Percentiles rank a stretch among this genome's conserved stretches.
phyloP scores from a whole-genome alignment of 35 echinoderm and acorn worm species.

The Anneissia japonica region DNA sequence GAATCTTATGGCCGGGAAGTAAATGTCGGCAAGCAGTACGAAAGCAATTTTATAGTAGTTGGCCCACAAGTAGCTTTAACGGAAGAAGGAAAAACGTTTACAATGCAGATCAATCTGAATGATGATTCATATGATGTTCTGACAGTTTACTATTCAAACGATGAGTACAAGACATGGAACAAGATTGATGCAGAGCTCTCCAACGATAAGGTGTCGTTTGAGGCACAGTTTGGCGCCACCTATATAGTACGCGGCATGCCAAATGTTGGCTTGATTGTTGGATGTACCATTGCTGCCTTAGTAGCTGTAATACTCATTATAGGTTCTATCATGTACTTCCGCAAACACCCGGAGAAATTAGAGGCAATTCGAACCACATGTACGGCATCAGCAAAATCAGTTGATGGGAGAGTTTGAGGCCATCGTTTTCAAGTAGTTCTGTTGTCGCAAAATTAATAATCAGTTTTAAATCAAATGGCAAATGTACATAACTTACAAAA shows the following conservation, averaged over 20 bases:
- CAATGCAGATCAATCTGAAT: constrained; percentile 35
- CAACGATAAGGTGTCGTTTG: constrained; percentile 33
- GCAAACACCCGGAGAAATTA: constrained; percentile 57
- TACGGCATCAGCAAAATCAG: not conserved
- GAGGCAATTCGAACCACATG: not conserved
- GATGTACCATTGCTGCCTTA: constrained; percentile 45
- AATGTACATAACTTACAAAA: too few relatives aligned
- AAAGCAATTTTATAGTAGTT: constrained; percentile 66
- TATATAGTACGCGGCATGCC: constrained; percentile 48
- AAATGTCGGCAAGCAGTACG: constrained; percentile 50
- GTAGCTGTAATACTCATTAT: constrained; percentile 41
- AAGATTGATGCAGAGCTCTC: constrained; percentile 31
- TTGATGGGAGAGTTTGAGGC: not conserved
- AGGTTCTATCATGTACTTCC: constrained; percentile 63
- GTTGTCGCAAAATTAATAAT: too few relatives aligned
- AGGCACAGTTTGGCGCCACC: constrained; percentile 42
- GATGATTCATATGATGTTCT: constrained; percentile 32
- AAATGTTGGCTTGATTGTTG: constrained; percentile 48
- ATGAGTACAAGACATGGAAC: constrained; percentile 61
- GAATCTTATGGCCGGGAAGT: constrained; percentile 12
- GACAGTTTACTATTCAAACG: constrained; percentile 61
- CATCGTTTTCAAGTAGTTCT: too few relatives aligned
- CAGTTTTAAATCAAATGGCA: too few relatives aligned
- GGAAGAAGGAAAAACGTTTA: constrained; percentile 39
- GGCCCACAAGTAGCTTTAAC: constrained; percentile 62